Conservation (phyloP, 1,140 invertebrate species). For the Drosophila triauraria region DNA sequence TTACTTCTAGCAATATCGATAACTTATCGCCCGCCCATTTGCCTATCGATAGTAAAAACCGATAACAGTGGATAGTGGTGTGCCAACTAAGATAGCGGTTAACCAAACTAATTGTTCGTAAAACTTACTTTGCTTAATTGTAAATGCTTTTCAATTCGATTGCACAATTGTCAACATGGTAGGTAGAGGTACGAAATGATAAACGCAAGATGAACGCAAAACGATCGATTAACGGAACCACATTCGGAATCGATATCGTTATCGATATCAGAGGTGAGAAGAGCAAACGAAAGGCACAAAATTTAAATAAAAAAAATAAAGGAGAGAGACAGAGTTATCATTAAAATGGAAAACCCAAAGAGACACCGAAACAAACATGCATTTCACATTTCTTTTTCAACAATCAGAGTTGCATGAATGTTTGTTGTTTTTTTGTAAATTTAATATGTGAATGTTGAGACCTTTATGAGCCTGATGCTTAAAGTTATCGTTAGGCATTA, state of each 20-base stretch:
- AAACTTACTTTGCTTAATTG: conserved; percentile 82
- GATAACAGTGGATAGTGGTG: conserved; percentile 46
- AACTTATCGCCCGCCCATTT: not conserved
- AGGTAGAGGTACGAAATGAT: conserved; percentile 49
- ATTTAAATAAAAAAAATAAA: not conserved
- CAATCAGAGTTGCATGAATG: conserved; percentile 13
- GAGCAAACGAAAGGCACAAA: conserved; percentile 63
- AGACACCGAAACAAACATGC: conserved; percentile 43
- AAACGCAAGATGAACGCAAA: conserved; percentile 63
- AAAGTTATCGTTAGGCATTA: not conserved
- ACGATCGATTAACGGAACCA: conserved; percentile 20
- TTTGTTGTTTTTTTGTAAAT: conserved; percentile 10
- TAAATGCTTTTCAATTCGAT: conserved; percentile 73
- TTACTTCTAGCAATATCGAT: not conserved
- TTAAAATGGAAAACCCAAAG: conserved; percentile 33
- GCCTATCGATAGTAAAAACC: conserved; percentile 31
- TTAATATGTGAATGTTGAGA: not conserved
- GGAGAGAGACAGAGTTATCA: conserved; percentile 34
- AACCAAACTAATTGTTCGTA: conserved; percentile 56
- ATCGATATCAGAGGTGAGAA: conserved; percentile 26
- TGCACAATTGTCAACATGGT: conserved; percentile 43
- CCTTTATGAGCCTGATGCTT: not conserved
- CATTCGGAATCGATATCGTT: conserved; percentile 23
- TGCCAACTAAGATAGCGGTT: conserved; percentile 58
- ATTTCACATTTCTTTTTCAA: not conserved